Base-by-base conservation (phyloP, 2,113 vertebrate species). In the Prolemur simus region DNA sequence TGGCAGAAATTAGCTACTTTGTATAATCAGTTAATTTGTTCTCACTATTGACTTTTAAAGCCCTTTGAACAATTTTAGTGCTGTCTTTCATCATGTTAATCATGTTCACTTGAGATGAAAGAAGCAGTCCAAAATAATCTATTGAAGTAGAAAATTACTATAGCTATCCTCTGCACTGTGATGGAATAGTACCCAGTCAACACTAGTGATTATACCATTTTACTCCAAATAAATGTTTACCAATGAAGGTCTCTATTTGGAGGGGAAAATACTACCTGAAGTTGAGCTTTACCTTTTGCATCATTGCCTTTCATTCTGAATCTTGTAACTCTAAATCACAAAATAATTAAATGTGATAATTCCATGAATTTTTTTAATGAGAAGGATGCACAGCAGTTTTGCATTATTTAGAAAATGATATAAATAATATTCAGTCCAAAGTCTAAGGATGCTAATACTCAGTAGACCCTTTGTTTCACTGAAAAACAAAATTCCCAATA, bases 21-120 rank as follows among this genome's bases (percentile, higher is more conserved):
- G 42, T 52, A 18, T 69, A 88, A 82, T 83, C 94, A 97, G 73
- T 63, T 89, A 86, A 93, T 94, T 94, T 95, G 37, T 83, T 86
- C 56, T 94, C 47, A 73, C 47, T 81, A 66, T 91, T 95, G 88
- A 95, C 73, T 94, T 95, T 69, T 83, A 73, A 94, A 93, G 34
- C 17, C 66, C 54, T 83, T 88, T 78, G 45, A 93, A 88, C 37
- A 86, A 60, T 85, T 80, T 93, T 86, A 85, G 45, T 63, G 49
- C 37, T 91, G 60, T 54, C 34, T 93, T 93, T 97, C 87, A 93
- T 96, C 68, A 54, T 94, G 20, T 89, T 96, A 96, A 89, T 89
- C 81, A 86, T 9, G 21, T 74, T 85, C 32, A n/a, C 34, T 81
- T 66, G 63, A 92, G 76, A 91, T 68, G 47, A 95, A 77, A 78